Evolutionary conservation across 1,140 invertebrate species (phyloP).

Genomic region (Papilio xuthus): DNA sequence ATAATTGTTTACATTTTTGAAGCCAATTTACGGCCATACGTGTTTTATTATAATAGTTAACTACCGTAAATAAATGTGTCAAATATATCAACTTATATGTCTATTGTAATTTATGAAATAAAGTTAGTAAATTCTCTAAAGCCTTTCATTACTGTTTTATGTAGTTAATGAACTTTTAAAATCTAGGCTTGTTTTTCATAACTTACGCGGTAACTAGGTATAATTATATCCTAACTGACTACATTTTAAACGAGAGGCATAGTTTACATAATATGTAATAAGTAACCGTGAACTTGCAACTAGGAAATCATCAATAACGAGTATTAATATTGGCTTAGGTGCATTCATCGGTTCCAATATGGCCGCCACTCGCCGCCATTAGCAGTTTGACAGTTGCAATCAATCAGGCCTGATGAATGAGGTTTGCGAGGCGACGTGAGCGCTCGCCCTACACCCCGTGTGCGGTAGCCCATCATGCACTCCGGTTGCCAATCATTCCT

Average conservation of each 20-base stretch:
- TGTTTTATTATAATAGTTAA: conserved; percentile 30
- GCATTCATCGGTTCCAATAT: conserved; percentile 72
- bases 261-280: conserved; percentile 72
- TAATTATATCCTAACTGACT: conserved; percentile 55
- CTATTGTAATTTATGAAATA: conserved; percentile 60
- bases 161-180: too few relatives aligned
- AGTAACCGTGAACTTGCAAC: conserved; percentile 72
- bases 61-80: conserved; percentile 48
- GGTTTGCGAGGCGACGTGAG: conserved; percentile 59
- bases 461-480: conserved; percentile 56
- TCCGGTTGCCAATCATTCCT: conserved; percentile 5
- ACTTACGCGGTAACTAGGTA: conserved; percentile 49
- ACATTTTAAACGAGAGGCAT: conserved; percentile 53
- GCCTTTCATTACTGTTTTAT: conserved; percentile 30
- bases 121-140: conserved; percentile 49
- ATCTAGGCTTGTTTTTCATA: background rate
- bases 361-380: conserved; percentile 75
- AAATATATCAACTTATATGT: conserved; percentile 50
- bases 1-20: conserved; percentile 36
- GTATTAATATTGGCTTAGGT: conserved; percentile 76
- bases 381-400: conserved; percentile 77
- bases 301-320: conserved; percentile 69
- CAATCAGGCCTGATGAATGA: conserved; percentile 77
- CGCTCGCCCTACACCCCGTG: conserved; percentile 43
- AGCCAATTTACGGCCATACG: conserved; percentile 48